These are phyloP conservation scores for Emys orbicularis DNA, from an alignment of 2,797 vertebrate genomes.

Conservation along the genomic window DNA sequence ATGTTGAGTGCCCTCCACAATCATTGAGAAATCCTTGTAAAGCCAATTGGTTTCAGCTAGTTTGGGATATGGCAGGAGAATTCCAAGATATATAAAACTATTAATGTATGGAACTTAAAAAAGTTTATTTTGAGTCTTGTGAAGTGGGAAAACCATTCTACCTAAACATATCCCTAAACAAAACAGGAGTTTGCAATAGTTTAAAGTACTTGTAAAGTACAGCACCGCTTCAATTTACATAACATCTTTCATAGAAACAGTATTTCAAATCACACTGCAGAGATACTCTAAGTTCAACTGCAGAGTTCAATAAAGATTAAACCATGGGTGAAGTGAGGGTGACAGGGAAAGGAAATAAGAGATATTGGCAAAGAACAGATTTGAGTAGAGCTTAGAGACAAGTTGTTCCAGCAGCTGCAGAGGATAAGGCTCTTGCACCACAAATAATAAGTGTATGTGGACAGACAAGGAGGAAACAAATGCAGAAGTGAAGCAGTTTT, in stretches of 20 bases:
- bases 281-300: neutral
- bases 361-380: neutral
- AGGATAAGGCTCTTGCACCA: neutral
- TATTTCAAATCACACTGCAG: neutral
- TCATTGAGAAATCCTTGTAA: neutral
- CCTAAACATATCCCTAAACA: neutral
- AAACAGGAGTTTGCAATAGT: neutral
- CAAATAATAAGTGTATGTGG: neutral
- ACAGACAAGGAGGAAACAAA: neutral
- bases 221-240: rapidly evolving
- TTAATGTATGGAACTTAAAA: neutral
- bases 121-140: neutral
- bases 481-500: too few relatives aligned
- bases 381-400: neutral
- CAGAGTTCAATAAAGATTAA: neutral
- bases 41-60: neutral
- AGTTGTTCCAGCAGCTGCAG: neutral
- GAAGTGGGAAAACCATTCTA: neutral
- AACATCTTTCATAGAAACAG: neutral
- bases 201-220: neutral
- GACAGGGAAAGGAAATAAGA: neutral
- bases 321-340: neutral
- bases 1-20: neutral
- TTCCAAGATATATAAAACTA: neutral
- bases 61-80: neutral